Evolutionary conservation across 2,888 invertebrate species (phyloP).

Genomic region (Pollenia amentaria): DNA sequence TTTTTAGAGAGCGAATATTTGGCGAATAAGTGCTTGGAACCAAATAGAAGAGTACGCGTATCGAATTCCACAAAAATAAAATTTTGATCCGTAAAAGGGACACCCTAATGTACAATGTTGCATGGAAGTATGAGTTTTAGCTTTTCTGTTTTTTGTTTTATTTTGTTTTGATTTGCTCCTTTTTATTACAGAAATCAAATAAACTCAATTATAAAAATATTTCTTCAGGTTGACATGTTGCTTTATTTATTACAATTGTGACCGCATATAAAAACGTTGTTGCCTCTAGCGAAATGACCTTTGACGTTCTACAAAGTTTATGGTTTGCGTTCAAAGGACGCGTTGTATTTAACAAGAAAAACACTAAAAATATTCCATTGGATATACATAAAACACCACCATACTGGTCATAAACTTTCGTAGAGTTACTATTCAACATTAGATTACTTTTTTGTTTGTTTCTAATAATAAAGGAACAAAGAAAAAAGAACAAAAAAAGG

Average conservation of each 20-base stretch:
- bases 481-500: background rate
- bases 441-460: background rate
- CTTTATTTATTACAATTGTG: slow-evolving; percentile 58
- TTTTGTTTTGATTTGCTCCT: background rate
- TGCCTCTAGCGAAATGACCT: slow-evolving; percentile 48
- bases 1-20: too few species aligned
- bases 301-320: slow-evolving; percentile 45
- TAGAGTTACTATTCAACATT: slow-evolving; percentile 8
- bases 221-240: slow-evolving; percentile 59
- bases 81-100: too few species aligned
- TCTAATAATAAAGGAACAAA: slow-evolving; percentile 4
- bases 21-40: too few species aligned
- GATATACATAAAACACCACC: slow-evolving; percentile 32
- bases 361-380: slow-evolving; percentile 47
- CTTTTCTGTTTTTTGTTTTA: slow-evolving; percentile 5
- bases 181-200: slow-evolving; percentile 45
- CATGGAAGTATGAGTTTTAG: background rate
- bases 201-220: slow-evolving; percentile 52
- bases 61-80: too few species aligned
- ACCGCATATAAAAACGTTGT: slow-evolving; percentile 33
- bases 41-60: too few species aligned
- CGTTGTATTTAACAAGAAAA: background rate
- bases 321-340: slow-evolving; percentile 37
- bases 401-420: background rate
- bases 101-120: background rate